These are phyloP conservation scores for Vulpes vulpes DNA, from an alignment of 2,113 vertebrate genomes.

Conservation along the genomic window DNA sequence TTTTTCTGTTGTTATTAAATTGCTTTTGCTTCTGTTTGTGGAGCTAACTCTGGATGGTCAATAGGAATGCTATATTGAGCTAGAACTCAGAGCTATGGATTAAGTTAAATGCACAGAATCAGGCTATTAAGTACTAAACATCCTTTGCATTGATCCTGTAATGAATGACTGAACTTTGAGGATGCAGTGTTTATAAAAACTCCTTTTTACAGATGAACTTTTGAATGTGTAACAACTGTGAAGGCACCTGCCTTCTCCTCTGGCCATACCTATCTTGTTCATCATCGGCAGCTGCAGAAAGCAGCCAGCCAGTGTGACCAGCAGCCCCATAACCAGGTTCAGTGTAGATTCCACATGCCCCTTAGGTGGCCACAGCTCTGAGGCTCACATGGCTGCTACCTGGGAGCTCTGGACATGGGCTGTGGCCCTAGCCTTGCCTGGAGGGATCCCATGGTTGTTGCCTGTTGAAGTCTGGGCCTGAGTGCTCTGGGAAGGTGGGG, in stretches of 20 bases:
- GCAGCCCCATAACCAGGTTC: background rate
- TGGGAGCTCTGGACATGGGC: background rate
- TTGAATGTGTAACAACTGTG: background rate
- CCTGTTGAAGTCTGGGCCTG: background rate
- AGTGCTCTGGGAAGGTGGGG: background rate
- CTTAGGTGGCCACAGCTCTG: background rate
- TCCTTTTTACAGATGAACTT: background rate
- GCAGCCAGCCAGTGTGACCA: accelerated
- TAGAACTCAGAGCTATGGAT: background rate
- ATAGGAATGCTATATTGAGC: background rate
- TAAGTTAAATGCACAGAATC: background rate
- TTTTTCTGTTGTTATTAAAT: background rate
- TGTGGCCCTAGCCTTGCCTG: background rate
- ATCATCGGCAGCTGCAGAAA: background rate
- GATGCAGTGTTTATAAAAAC: background rate
- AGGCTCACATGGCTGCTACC: background rate
- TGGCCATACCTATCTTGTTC: accelerated
- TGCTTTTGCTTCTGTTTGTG: background rate
- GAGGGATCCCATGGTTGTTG: background rate
- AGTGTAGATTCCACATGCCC: accelerated
- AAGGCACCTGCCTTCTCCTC: background rate
- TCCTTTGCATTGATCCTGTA: background rate
- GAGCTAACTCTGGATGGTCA: background rate
- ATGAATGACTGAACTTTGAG: background rate
- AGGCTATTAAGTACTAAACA: background rate